Evolutionary conservation across 2,888 invertebrate species (phyloP), one percentile per base, ranked within the genome.

Genomic region (Odontomyia ornata): DNA sequence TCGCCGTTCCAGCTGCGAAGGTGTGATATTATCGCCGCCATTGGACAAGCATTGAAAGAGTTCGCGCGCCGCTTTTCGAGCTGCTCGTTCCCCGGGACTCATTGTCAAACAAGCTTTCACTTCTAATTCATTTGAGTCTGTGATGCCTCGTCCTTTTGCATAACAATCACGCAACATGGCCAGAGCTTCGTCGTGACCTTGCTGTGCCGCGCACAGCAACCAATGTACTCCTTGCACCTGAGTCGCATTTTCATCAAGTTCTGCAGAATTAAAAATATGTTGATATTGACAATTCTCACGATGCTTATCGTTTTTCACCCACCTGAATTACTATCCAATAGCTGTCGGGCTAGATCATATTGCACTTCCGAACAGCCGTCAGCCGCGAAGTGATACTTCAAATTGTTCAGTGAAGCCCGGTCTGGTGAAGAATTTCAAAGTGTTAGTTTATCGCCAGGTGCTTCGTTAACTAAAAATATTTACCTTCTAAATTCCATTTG

Each of bases 151-250:
- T 13, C 95, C 89, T 82, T 93, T 93, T 86, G 92, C 91, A 81
- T 80, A 83, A 81, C 86, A 87, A 60, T 86, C 84, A 1, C 82
- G 82, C 1, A 98, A 88, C 83, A 96, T 89, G 78, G 91, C 91
- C 46, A 95, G 93, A 0, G 97, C 97, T 84, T 96, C 95, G 60
- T 92, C 90, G 82, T 96, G 95, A 0, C 97, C 97, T 85, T 97
- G 96, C 83, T 95, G 94, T 0, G 97, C 96, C 1, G 97, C 96
- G 87, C 94, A 93, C n/a, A 96, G 92, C 67, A 97, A 87, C 97
- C 97, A 97, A 83, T 95, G 93, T 71, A 97, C 91, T 0, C 96
- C 97, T 80, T 94, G 90, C 80, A 92, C 91, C 79, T 93, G 93
- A 4, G 84, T 81, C 15, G 83, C 80, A 23, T 82, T 80, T 75